phyloP scores from a whole-genome alignment of 2,888 invertebrate species.

The Reticulitermes lucifugus region DNA sequence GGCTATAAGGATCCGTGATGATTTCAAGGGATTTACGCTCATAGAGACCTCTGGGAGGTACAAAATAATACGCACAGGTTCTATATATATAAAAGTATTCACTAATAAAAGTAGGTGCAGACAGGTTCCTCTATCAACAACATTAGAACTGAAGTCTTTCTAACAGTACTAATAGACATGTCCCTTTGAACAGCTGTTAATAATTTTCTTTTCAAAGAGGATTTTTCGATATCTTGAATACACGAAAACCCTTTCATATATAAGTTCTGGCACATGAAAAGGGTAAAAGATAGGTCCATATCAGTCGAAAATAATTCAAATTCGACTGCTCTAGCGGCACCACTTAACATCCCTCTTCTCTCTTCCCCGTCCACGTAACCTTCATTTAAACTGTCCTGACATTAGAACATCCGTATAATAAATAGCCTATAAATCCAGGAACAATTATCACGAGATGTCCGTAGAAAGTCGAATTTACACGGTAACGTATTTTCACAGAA shows the following conservation, averaged over 20 bases:
- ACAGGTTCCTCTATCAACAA: background rate
- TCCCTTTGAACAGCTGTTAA: background rate
- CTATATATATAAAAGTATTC: background rate
- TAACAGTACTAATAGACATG: background rate
- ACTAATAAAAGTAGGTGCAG: background rate
- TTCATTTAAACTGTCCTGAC: background rate
- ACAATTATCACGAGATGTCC: background rate
- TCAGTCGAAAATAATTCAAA: background rate
- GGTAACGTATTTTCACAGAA: background rate
- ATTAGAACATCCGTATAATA: background rate
- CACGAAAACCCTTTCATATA: slow-evolving; percentile 12
- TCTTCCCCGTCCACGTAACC: no score
- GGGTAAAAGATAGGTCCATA: background rate
- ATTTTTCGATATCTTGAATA: background rate
- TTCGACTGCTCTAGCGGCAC: background rate
- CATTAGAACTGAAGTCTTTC: background rate
- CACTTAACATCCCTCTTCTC: background rate
- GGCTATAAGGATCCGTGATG: no score
- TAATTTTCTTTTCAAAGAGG: background rate
- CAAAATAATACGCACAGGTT: background rate
- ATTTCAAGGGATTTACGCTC: no score
- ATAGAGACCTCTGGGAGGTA: background rate
- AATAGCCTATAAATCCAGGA: background rate
- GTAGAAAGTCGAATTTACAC: background rate
- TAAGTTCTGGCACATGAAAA: background rate